Conservation (phyloP, 2,113 vertebrate species). For the Gnathonemus longibarbis region DNA sequence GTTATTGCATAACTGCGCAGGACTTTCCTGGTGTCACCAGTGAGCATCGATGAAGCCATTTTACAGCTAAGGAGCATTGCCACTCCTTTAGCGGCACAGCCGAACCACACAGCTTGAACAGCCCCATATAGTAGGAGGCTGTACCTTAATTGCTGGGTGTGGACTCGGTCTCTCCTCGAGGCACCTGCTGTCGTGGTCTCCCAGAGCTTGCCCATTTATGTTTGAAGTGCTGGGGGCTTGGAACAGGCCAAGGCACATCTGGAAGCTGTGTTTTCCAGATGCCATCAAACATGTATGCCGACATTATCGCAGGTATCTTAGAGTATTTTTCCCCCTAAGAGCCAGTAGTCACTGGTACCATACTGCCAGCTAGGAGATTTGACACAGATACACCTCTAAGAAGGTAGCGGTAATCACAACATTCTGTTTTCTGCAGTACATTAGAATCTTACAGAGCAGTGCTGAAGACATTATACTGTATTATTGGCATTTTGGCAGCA, state of each 20-base stretch:
- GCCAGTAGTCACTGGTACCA: neutral
- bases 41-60: neutral
- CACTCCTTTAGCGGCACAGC: neutral
- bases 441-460: neutral
- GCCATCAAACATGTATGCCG: neutral
- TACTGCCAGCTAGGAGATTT: neutral
- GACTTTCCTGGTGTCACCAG: neutral
- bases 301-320: neutral
- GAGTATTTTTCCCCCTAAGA: neutral
- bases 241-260: slow-evolving; percentile 15
- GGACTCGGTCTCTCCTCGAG: neutral
- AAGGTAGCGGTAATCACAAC: no score
- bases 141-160: neutral
- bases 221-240: slow-evolving; percentile 11
- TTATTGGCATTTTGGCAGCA: neutral
- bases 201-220: neutral
- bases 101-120: neutral
- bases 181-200: slow-evolving; percentile 19
- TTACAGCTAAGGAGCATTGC: neutral
- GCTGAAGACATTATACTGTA: neutral
- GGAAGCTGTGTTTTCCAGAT: slow-evolving; percentile 21
- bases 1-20: neutral
- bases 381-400: neutral
- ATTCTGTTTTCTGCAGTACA: no score
- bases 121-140: neutral